Evolutionary conservation across 2,888 invertebrate genomes (phyloP), one percentile per base, ranked within the genome.

Genomic region (Acanthacorydalis orientalis): DNA sequence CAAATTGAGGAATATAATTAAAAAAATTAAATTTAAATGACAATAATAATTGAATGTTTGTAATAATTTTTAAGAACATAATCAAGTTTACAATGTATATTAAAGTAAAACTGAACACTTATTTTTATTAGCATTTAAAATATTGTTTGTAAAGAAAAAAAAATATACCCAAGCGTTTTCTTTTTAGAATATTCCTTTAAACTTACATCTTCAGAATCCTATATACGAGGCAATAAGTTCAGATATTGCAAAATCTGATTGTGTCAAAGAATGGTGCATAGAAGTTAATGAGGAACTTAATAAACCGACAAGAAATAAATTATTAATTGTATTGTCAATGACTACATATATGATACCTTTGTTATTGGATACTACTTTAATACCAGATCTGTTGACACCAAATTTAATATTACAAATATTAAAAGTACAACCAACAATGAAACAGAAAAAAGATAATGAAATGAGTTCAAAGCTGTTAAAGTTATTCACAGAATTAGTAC

Each of bases 331-430:
- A 23, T 63, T 78, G 8, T 75, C 75, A 55, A 65, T 83, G 44
- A 63, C 79, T 0, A 74, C 68, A 10, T 68, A 70, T 41, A 67
- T 81, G 41, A 59, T 82, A 3, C 60, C 64, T 49, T 69, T 69
- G 52, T 57, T 73, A 40, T 57, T 66, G 31, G 67, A 72, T 34
- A 72, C 71, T 7, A 57, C 60, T 32, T 50, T 64, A n/a, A 65
- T 81, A 51, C 74, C 79, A 1, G 65, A 70, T 10, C 57, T 84
- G 15, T 62, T 84, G 9, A 75, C 78, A 39, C 67, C 71, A 43
- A 79, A 80, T 56, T 80, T 80, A 55, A 68, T 83, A 43, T 74
- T 72, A 54, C 69, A 79, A 51, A 73, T 78, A 14, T n/a, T 47
- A n/a, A 47, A 47, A 43, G 14, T 35, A 3, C 31, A 42, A 12